These are phyloP conservation scores for Dipodomys ordii DNA, from an alignment of 2,113 vertebrate genomes.

Conservation along the genomic window DNA sequence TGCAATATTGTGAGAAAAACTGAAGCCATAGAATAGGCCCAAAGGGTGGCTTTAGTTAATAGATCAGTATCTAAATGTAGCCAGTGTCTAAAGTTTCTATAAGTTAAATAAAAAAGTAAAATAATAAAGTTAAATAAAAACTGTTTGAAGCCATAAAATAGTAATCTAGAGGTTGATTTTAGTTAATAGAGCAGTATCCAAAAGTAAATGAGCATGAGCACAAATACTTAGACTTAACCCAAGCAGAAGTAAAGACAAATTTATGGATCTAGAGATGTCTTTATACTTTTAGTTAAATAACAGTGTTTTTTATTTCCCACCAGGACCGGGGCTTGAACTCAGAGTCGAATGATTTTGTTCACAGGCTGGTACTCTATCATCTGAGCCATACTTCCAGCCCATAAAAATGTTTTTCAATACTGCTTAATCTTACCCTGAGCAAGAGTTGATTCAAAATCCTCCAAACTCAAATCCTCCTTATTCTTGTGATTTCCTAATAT, in stretches of 20 bases:
- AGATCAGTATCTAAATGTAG: neutral
- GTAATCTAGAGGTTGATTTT: neutral
- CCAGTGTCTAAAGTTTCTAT: too few relatives aligned
- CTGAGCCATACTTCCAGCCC: too few relatives aligned
- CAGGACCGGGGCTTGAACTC: too few relatives aligned
- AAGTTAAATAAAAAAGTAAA: too few relatives aligned
- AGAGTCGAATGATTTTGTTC: too few relatives aligned
- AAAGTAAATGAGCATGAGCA: too few relatives aligned
- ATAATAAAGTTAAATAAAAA: too few relatives aligned
- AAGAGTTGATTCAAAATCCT: slow-evolving; percentile 20
- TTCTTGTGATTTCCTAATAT: neutral
- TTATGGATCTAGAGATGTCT: neutral
- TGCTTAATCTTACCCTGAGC: slow-evolving; percentile 14
- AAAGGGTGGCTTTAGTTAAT: neutral
- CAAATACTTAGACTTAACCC: neutral
- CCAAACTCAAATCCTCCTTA: slow-evolving; percentile 1
- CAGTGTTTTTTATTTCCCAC: neutral
- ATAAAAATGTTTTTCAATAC: too few relatives aligned
- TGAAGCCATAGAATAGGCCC: neutral
- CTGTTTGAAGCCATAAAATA: slow-evolving; percentile 1
- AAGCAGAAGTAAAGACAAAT: slow-evolving; percentile 10
- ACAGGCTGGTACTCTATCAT: too few relatives aligned
- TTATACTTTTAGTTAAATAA: slow-evolving; percentile 27
- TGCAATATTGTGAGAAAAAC: neutral
- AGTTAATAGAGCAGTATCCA: neutral